Evolutionary conservation across 2,113 vertebrate genomes (phyloP).

Genomic region (Pteruthius melanotis): DNA sequence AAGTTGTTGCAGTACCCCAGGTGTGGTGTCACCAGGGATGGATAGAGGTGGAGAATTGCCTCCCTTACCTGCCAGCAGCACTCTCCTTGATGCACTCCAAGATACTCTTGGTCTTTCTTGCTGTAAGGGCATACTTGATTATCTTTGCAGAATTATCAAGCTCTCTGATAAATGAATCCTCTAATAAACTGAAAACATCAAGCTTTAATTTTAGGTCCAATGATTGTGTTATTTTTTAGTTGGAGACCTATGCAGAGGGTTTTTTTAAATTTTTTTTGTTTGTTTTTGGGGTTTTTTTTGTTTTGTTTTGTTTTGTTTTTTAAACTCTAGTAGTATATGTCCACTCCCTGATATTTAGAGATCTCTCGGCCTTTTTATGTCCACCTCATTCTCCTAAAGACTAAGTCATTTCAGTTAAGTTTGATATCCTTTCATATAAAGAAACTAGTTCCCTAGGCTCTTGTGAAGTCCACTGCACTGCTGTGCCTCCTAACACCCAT

Average conservation of each 20-base stretch:
- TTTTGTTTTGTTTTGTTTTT: background rate
- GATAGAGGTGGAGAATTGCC: background rate
- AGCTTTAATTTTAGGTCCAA: background rate
- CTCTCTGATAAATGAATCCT: background rate
- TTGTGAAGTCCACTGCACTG: background rate
- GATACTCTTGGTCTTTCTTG: background rate
- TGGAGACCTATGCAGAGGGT: background rate
- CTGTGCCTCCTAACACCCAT: background rate
- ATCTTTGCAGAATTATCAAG: background rate
- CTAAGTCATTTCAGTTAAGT: background rate
- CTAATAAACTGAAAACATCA: background rate
- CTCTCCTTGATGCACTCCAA: background rate
- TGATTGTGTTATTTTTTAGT: background rate
- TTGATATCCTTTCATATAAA: background rate
- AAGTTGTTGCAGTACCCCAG: background rate
- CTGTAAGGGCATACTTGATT: background rate
- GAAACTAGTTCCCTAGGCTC: background rate
- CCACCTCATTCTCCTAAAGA: background rate
- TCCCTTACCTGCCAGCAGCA: background rate
- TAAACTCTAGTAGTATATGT: background rate
- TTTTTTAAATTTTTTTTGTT: background rate
- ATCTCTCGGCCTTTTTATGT: background rate
- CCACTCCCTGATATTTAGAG: background rate
- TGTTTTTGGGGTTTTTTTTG: background rate
- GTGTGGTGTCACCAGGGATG: background rate